Conservation (phyloP, 2,888 invertebrate genomes). For the Amblyteles armatorius region DNA sequence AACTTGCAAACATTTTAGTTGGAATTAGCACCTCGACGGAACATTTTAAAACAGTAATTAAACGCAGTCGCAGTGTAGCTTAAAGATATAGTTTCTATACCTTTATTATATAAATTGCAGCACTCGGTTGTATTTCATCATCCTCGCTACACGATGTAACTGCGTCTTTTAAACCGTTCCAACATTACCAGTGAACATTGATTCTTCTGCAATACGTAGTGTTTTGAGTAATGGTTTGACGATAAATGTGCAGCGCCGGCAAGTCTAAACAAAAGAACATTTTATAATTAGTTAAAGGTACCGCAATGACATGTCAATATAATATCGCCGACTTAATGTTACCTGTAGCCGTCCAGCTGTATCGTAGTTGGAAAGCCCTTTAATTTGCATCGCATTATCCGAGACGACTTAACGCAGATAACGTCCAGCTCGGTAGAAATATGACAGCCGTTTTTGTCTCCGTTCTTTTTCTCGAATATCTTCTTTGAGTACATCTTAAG, state of each 20-base stretch:
- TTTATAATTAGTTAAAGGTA: neutral
- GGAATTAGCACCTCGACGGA: no score
- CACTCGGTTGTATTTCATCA: no score
- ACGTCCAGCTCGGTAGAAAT: neutral
- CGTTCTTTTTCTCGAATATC: neutral
- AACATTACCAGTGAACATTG: neutral
- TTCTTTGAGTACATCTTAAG: neutral
- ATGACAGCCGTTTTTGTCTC: slow-evolving; percentile 1
- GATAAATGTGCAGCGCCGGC: neutral
- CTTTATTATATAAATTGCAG: no score
- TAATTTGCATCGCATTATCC: neutral
- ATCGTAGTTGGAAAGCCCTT: neutral
- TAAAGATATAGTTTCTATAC: no score
- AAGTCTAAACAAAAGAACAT: neutral
- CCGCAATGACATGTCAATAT: neutral
- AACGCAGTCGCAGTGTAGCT: no score
- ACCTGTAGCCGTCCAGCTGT: neutral
- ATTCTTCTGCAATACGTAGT: neutral
- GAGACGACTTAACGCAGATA: neutral
- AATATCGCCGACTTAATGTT: neutral
- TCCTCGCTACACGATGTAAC: neutral
- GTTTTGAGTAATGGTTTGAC: neutral
- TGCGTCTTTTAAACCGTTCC: slow-evolving; percentile 1
- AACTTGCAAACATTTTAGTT: no score
- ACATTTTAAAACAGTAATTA: no score